Percentiles rank a stretch among this genome's conserved stretches.
Conservation (phyloP, 2,888 invertebrate genomes). For the Spicauda simplicius region DNA sequence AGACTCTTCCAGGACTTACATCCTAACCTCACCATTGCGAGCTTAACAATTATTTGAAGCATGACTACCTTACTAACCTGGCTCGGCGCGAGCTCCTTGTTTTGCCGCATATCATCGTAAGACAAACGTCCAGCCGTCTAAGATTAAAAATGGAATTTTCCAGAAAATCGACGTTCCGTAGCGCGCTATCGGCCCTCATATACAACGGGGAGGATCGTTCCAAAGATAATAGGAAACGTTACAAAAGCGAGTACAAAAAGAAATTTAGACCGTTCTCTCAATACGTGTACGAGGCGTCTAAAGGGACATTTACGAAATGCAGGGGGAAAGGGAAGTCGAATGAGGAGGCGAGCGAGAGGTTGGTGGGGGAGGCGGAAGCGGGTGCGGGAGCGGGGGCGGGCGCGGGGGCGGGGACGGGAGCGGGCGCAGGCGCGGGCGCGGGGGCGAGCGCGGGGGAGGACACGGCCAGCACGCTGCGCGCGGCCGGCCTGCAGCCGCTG, state of each 20-base stretch:
- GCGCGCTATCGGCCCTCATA: conserved; percentile 85
- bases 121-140: conserved; percentile 73
- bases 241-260: conserved; percentile 92
- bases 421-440: conserved; percentile 62
- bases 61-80: conserved; percentile 79
- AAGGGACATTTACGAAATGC: conserved; percentile 87
- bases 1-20: conserved; percentile 77
- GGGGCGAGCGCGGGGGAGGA: conserved; percentile 65
- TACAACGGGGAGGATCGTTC: conserved; percentile 85
- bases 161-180: conserved; percentile 86
- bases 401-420: conserved; percentile 62
- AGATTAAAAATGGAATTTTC: conserved; percentile 83
- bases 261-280: conserved; percentile 92
- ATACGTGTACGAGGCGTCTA: conserved; percentile 90
- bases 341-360: conserved; percentile 81
- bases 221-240: conserved; percentile 87
- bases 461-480: conserved; percentile 78
- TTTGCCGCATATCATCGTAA: conserved; percentile 79
- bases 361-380: conserved; percentile 65
- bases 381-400: conserved; percentile 61
- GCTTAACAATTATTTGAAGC: conserved; percentile 82
- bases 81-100: conserved; percentile 81
- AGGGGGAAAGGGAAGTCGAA: conserved; percentile 87
- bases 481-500: conserved; percentile 78
- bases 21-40: conserved; percentile 81